Percentiles rank a stretch among this genome's conserved stretches.
Evolutionary conservation across 2,888 invertebrate genomes (phyloP).

Genomic region (Alentia gelatinosa): DNA sequence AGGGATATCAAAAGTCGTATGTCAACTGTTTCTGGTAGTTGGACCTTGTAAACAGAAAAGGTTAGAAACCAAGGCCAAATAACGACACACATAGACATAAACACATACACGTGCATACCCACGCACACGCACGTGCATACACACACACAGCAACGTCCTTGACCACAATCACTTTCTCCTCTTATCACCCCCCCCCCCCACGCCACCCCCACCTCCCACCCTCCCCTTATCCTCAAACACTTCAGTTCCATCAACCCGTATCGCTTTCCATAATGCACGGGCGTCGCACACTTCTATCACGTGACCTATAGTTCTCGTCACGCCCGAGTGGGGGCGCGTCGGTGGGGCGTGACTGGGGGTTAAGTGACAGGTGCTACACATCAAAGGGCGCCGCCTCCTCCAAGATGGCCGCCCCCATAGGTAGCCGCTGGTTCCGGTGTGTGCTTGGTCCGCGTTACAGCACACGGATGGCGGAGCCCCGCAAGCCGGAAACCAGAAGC

Average conservation of each 20-base stretch:
- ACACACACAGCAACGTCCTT: too few species aligned
- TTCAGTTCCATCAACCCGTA: not conserved
- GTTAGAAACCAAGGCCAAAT: too few species aligned
- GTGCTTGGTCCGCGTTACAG: not conserved
- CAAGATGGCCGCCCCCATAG: not conserved
- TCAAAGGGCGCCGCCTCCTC: not conserved
- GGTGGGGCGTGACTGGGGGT: not conserved
- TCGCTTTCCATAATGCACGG: not conserved
- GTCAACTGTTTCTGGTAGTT: too few species aligned
- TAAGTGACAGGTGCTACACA: not conserved
- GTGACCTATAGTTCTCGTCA: not conserved
- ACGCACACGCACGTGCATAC: too few species aligned
- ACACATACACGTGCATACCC: too few species aligned
- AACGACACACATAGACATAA: too few species aligned
- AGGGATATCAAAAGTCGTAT: too few species aligned
- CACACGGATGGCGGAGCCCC: not conserved
- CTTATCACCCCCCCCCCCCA: too few species aligned
- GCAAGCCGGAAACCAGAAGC: not conserved
- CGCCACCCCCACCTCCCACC: not conserved
- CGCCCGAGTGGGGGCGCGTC: not conserved
- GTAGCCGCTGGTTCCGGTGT: not conserved
- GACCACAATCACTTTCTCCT: too few species aligned
- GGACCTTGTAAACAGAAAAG: too few species aligned
- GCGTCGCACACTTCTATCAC: not conserved
- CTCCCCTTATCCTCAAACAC: not conserved